Percentiles rank a stretch among this genome's conserved stretches.
phyloP scores from a whole-genome alignment of 2,797 vertebrate genomes.

The Emys orbicularis region DNA sequence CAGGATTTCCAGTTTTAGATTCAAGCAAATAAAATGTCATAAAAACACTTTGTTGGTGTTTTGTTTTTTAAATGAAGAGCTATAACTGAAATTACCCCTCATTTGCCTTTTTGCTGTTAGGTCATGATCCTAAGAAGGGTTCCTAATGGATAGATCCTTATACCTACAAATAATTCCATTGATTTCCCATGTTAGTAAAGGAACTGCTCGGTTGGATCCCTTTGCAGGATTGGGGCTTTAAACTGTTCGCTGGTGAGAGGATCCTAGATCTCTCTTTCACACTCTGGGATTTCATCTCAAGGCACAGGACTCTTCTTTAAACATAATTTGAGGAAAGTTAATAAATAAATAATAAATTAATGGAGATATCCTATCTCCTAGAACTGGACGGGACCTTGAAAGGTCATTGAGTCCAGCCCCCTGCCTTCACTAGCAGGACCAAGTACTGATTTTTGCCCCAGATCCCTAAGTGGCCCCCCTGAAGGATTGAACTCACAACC shows the following conservation, averaged over 20 bases:
- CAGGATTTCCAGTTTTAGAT: not conserved
- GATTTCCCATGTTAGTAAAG: not conserved
- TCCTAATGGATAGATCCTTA: not conserved
- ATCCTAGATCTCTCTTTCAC: not conserved
- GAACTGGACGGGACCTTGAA: too few relatives aligned
- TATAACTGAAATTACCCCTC: not conserved
- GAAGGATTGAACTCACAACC: too few relatives aligned
- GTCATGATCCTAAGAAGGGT: not conserved
- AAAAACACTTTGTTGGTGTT: not conserved
- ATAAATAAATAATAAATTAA: too few relatives aligned
- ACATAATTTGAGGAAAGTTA: not conserved
- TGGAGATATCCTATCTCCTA: too few relatives aligned
- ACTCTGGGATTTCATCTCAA: not conserved
- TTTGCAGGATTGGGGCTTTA: not conserved
- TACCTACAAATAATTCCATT: not conserved
- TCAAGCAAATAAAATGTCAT: not conserved
- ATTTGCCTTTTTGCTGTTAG: not conserved
- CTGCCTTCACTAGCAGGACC: too few relatives aligned
- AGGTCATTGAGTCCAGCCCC: too few relatives aligned
- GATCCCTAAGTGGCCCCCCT: too few relatives aligned
- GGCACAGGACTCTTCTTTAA: not conserved
- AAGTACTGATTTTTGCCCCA: too few relatives aligned
- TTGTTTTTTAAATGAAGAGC: rapidly evolving
- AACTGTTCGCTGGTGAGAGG: not conserved
- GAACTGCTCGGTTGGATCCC: not conserved